phyloP scores from a whole-genome alignment of 2,113 vertebrate genomes.

The Pomatorhinus ruficollis region DNA sequence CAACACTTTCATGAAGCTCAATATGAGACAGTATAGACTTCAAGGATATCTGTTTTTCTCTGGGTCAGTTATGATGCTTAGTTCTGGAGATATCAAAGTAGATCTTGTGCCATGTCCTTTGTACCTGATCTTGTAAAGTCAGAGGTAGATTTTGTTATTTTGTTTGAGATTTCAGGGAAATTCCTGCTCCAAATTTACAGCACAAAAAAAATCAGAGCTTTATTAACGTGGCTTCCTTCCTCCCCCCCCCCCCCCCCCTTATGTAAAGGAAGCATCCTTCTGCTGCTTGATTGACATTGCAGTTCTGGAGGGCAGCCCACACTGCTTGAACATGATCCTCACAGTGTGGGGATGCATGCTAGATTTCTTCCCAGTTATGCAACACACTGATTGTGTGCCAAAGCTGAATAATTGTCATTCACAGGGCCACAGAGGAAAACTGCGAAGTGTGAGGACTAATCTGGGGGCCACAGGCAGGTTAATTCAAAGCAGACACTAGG shows the following conservation, averaged over 20 bases:
- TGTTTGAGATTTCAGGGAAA: not conserved
- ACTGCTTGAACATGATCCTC: constrained; percentile 26
- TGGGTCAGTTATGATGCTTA: not conserved
- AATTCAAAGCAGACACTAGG: not conserved
- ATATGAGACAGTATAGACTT: not conserved
- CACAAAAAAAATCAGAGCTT: not conserved
- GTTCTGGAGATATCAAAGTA: not conserved
- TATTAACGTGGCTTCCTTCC: not conserved
- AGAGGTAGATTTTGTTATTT: not conserved
- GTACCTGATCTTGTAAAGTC: not conserved
- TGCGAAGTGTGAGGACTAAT: not conserved
- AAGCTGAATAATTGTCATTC: not conserved
- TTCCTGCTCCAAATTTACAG: not conserved
- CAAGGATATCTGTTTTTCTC: not conserved
- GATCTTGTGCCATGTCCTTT: not conserved
- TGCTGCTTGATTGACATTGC: not conserved
- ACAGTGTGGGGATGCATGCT: not conserved
- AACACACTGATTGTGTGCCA: not conserved
- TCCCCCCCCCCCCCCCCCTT: not conserved
- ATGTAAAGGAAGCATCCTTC: not conserved
- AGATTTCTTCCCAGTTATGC: constrained; percentile 47
- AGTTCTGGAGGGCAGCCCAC: constrained; percentile 42
- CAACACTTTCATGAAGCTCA: not conserved
- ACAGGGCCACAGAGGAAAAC: not conserved
- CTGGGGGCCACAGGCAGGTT: not conserved